Percentiles rank a stretch among this genome's conserved stretches.
phyloP scores from a whole-genome alignment of 2,113 vertebrate species.

The Mormyrus iriodes region DNA sequence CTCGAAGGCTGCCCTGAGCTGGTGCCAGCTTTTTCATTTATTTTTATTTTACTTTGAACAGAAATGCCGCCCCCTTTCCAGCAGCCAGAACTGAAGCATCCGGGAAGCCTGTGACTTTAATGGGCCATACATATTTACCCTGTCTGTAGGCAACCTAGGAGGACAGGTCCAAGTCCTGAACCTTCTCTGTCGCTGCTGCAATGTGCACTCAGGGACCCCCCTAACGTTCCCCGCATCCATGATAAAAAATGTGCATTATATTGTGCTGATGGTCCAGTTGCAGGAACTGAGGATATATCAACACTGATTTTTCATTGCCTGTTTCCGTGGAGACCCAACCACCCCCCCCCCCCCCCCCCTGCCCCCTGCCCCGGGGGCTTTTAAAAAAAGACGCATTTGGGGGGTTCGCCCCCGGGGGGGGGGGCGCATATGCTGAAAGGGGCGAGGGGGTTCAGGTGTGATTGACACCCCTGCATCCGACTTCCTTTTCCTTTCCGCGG shows the following conservation, averaged over 20 bases:
- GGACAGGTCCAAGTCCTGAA: neutral
- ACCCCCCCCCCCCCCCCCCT: slow-evolving; percentile 2
- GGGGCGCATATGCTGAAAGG: neutral
- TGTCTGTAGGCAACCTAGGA: neutral
- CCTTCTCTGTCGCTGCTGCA: neutral
- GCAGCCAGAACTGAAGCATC: neutral
- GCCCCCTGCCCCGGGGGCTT: neutral
- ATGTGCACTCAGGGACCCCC: neutral
- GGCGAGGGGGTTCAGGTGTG: neutral
- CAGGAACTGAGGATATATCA: neutral
- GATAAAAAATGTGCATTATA: neutral
- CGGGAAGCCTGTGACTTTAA: neutral
- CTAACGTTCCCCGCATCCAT: neutral
- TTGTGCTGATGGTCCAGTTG: neutral
- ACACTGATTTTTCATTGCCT: neutral
- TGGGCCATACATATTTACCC: neutral
- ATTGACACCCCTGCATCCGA: neutral
- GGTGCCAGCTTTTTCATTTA: neutral
- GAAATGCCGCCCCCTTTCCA: neutral
- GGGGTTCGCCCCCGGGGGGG: neutral
- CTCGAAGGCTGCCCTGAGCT: neutral
- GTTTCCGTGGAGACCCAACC: neutral
- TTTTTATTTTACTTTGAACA: neutral
- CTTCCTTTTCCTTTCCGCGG: neutral
- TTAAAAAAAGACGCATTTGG: neutral